A percentile compares a stretch with the other conserved stretches of the same genome.
These are phyloP conservation scores for Apodemus agrarius DNA, from an alignment of 2,797 vertebrate genomes.

Conservation along the genomic window DNA sequence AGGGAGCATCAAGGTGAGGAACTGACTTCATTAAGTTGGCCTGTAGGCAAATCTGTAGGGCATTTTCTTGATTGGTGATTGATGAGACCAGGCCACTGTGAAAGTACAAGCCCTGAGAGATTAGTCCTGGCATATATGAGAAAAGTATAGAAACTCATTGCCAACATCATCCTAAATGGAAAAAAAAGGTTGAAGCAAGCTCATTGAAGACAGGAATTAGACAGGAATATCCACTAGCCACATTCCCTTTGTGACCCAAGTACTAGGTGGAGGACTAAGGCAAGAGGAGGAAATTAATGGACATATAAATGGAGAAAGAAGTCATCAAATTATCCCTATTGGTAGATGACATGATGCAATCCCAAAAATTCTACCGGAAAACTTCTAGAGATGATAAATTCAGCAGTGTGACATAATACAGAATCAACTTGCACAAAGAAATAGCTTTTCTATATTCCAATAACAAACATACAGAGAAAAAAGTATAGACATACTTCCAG, in stretches of 20 bases:
- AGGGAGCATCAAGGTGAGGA: background rate
- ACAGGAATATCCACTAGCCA: background rate
- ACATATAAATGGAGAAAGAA: background rate
- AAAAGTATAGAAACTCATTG: background rate
- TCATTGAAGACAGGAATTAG: background rate
- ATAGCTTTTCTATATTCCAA: background rate
- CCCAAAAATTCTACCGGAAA: background rate
- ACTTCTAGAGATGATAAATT: background rate
- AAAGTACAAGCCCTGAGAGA: background rate
- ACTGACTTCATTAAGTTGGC: background rate
- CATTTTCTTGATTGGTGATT: background rate
- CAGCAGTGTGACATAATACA: background rate
- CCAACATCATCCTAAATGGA: background rate
- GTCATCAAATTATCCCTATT: background rate
- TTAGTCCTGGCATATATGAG: background rate
- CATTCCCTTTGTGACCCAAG: background rate
- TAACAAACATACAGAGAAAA: background rate
- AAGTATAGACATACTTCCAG: too few relatives aligned
- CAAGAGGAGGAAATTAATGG: background rate
- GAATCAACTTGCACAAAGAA: background rate
- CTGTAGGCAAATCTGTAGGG: background rate
- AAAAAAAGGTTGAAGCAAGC: background rate
- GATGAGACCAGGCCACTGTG: background rate
- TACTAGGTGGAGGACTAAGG: background rate
- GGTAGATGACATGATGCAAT: background rate